These are phyloP conservation scores for Perodicticus potto DNA, from an alignment of 2,797 vertebrate genomes.

Conservation along the genomic window DNA sequence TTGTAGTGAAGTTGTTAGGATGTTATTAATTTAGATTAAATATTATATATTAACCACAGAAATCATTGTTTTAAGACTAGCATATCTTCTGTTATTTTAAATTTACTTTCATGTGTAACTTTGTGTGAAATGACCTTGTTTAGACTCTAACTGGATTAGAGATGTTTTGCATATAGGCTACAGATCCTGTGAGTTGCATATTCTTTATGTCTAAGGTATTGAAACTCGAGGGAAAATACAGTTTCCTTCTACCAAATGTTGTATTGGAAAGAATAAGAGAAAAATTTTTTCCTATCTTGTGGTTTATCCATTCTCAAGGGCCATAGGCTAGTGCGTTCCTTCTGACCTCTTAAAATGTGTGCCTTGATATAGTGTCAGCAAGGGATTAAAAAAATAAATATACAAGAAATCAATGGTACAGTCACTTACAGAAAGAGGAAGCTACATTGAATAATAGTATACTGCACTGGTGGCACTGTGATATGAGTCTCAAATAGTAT, in stretches of 20 bases:
- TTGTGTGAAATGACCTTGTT: slow-evolving; percentile 79
- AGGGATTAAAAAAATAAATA: slow-evolving; percentile 37
- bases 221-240: slow-evolving; percentile 79
- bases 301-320: slow-evolving; percentile 77
- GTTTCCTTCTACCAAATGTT: slow-evolving; percentile 81
- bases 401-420: slow-evolving; percentile 68
- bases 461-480: background rate
- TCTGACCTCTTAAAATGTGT: slow-evolving; percentile 76
- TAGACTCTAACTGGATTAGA: slow-evolving; percentile 79
- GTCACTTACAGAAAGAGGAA: background rate
- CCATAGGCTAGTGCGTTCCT: slow-evolving; percentile 71
- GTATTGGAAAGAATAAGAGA: slow-evolving; percentile 80
- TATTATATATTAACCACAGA: slow-evolving; percentile 28
- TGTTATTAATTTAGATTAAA: slow-evolving; percentile 62
- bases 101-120: slow-evolving; percentile 80
- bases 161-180: slow-evolving; percentile 70
- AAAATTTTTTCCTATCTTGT: slow-evolving; percentile 75
- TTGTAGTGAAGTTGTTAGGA: slow-evolving; percentile 65
- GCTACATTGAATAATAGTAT: background rate
- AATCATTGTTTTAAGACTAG: slow-evolving; percentile 33
- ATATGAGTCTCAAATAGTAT: slow-evolving; percentile 13
- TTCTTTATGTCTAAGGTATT: slow-evolving; percentile 68
- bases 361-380: slow-evolving; percentile 78
- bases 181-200: slow-evolving; percentile 72
- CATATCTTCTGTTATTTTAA: slow-evolving; percentile 64